phyloP scores from a whole-genome alignment of 2,888 invertebrate genomes.

The Phragmatobia fuliginosa region DNA sequence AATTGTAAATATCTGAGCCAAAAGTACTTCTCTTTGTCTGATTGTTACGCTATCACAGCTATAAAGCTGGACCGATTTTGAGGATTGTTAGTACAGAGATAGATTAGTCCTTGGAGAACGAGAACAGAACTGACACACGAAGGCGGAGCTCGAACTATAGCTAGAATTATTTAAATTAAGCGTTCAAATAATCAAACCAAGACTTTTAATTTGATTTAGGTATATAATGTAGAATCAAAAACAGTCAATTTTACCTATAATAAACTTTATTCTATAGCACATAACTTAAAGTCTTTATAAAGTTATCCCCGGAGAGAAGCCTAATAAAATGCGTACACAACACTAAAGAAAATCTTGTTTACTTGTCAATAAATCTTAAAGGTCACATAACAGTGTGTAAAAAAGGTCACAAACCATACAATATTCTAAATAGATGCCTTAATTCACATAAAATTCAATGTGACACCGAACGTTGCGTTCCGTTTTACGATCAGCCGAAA shows the following conservation, averaged over 20 bases:
- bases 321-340: neutral
- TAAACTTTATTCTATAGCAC: neutral
- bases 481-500: slow-evolving; percentile 76
- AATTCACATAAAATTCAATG: slow-evolving; percentile 77
- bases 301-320: neutral
- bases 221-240: neutral
- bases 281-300: neutral
- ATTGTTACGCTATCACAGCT: too few relatives aligned
- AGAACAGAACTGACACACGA: too few relatives aligned
- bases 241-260: neutral
- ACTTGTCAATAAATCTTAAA: slow-evolving; percentile 21
- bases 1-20: too few relatives aligned
- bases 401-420: slow-evolving; percentile 31
- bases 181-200: too few relatives aligned
- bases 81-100: too few relatives aligned
- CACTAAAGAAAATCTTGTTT: slow-evolving; percentile 10
- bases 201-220: too few relatives aligned
- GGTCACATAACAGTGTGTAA: slow-evolving; percentile 23
- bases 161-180: too few relatives aligned
- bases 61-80: too few relatives aligned
- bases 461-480: slow-evolving; percentile 70
- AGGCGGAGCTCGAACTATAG: too few relatives aligned
- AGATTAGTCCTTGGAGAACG: too few relatives aligned
- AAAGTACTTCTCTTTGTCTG: too few relatives aligned
- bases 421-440: slow-evolving; percentile 47